Evolutionary conservation across 2,888 invertebrate species (phyloP), one percentile per base, ranked within the genome.

Genomic region (Galeopsomyia nigrocyanea): DNA sequence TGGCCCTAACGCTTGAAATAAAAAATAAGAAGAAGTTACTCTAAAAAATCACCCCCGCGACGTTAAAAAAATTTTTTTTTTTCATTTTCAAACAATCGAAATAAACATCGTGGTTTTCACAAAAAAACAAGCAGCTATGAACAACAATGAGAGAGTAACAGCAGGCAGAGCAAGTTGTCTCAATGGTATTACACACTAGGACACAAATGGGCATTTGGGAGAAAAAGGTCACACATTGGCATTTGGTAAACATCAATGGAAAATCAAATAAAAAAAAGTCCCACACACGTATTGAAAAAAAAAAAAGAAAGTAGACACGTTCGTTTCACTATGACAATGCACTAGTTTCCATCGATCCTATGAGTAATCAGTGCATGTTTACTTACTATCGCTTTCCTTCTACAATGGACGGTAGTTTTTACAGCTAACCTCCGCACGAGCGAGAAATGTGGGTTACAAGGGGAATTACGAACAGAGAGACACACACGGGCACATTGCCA

Each of bases 401-500:
- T 73, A 69, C 57, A 10, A 56, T 47, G 21, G 19, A 51, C n/a
- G 56, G 65, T 66, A 21, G 51, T 62, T 68, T 73, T 60, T 68
- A 66, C 64, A 31, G 39, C 39, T 39, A 39, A 39, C 39, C 39
- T 39, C 39, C 13, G 39, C 39, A 39, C 39, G 39, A 39, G 39
- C 57, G 58, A 51, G 58, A 46, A 53, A 51, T 39, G 26, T 56
- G 21, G 26, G 64, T 46, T 51, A 19, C 9, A 19, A 9, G 17
- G 51, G 21, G 39, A 31, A 61, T 31, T 57, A 26, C 61, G 64
- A 67, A 63, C 13, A 9, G 31, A 31, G 10, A 50, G 47, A 63
- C 26, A 50, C 58, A 63, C 76, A 82, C 79, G 80, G 82, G 80
- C 81, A 80, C 80, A 82, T 82, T 71, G 80, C 79, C 80, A 82